Percentiles rank a stretch among this genome's conserved stretches.
phyloP scores from a whole-genome alignment of 2,113 vertebrate species.

The Eulemur rufifrons region DNA sequence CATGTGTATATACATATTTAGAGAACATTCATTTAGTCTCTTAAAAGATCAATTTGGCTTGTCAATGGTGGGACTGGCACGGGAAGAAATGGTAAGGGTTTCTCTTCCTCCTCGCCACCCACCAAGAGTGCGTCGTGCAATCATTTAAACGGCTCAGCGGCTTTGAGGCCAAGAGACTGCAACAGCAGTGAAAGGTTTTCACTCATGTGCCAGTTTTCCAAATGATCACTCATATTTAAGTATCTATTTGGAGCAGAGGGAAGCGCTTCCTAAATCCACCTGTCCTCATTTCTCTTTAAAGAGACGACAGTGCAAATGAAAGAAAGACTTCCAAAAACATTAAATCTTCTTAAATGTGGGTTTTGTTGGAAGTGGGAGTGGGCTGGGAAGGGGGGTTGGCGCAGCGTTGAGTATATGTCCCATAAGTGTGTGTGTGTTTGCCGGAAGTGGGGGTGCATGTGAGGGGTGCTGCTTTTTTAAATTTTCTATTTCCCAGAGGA shows the following conservation, averaged over 20 bases:
- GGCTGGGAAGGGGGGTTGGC: neutral
- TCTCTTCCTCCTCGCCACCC: constrained; percentile 55
- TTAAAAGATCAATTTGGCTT: constrained; percentile 78
- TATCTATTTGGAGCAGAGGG: constrained; percentile 61
- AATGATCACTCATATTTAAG: constrained; percentile 69
- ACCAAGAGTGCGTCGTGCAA: constrained; percentile 41
- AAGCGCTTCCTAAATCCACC: constrained; percentile 67
- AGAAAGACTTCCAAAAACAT: constrained; percentile 34
- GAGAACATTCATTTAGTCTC: constrained; percentile 70
- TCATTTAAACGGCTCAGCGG: constrained; percentile 21
- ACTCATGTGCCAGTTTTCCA: constrained; percentile 35
- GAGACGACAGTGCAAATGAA: constrained; percentile 31
- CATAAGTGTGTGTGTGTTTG: neutral
- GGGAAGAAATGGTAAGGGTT: constrained; percentile 27
- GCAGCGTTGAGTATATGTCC: neutral
- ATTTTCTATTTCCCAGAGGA: constrained; percentile 28
- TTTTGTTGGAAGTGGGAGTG: neutral
- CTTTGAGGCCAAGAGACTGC: constrained; percentile 57
- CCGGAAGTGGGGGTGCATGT: fast-evolving
- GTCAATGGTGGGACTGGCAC: constrained; percentile 72
- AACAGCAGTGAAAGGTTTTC: neutral
- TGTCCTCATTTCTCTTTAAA: constrained; percentile 77
- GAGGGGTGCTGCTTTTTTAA: neutral
- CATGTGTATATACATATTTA: constrained; percentile 54
- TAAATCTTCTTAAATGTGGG: constrained; percentile 43